Base-by-base conservation (phyloP, 2,888 invertebrate species). In the Limnephilus rhombicus region DNA sequence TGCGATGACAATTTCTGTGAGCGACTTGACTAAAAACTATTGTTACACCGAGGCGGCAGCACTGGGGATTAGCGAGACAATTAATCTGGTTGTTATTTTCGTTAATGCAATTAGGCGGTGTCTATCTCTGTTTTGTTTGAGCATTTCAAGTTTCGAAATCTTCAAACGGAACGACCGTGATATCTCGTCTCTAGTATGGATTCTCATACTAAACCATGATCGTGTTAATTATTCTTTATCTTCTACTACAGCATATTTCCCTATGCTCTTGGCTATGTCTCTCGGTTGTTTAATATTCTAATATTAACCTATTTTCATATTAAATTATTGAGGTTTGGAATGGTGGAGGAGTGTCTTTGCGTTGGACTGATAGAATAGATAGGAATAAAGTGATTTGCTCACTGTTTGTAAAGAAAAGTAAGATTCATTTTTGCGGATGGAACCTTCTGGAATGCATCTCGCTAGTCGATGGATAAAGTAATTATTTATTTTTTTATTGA, bases 1-100 rank as follows among this genome's bases (percentile, higher is more conserved):
- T 90, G 85, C 80, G 85, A 85, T 90, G 86, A 90, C 85, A 85
- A 90, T 90, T 90, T 90, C 34, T 45, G 82, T 82, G 81, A 82
- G 82, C 82, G 82, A 90, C 81, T 90, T 82, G 12, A 90, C 45
- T 90, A 82, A 90, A 41, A 90, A 82, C 82, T 82, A 90, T 49
- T 90, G 80, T 89, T 53, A 31, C 86, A 86, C 41, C 45, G 80
- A 80, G 80, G 80, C 80, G 80, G 88, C 88, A 89, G 80, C 88
- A 89, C 88, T 89, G 88, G 88, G 34, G 88, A 89, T 80, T 89
- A 89, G 88, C 31, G 80, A 31, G 24, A 2, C 41, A n/a, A 85
- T 85, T 68, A 80, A 89, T 41, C 88, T 80, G 37, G 53, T 31
- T 68, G 9, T 68, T n/a, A 68, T 68, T 9, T 68, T 68, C 68